phyloP scores from a whole-genome alignment of 1,140 invertebrate genomes.

The Neomicropteryx cornuta region DNA sequence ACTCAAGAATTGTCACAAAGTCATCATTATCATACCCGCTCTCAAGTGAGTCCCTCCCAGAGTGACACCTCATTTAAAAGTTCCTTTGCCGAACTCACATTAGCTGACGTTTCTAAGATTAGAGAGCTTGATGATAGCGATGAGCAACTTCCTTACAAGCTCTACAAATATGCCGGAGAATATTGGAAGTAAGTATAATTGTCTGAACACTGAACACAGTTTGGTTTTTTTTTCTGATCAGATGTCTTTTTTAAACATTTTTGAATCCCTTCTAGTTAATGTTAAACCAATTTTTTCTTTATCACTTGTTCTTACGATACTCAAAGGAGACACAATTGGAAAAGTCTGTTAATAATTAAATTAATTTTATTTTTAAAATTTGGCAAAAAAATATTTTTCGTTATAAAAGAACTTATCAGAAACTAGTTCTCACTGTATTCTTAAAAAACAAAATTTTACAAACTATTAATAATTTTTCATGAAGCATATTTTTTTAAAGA shows the following conservation, averaged over 20 bases:
- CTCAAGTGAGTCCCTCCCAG: constrained; percentile 23
- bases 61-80: constrained; percentile 36
- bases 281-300: neutral
- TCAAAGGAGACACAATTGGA: neutral
- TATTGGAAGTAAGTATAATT: constrained; percentile 54
- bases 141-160: constrained; percentile 41
- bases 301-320: neutral
- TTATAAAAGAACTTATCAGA: neutral
- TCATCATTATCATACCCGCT: constrained; percentile 3
- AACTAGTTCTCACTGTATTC: too few relatives aligned
- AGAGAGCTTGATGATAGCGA: constrained; percentile 21
- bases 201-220: too few relatives aligned
- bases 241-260: neutral
- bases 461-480: too few relatives aligned
- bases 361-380: neutral
- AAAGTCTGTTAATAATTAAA: neutral
- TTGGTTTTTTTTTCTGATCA: too few relatives aligned
- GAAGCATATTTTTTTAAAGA: too few relatives aligned
- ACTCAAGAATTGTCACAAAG: too few relatives aligned
- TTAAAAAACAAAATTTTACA: too few relatives aligned
- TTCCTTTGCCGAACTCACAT: constrained; percentile 36
- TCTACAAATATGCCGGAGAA: constrained; percentile 50
- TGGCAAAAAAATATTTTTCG: too few relatives aligned
- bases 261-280: neutral
- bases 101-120: too few relatives aligned